These are phyloP conservation scores for Indri indri DNA, from an alignment of 2,113 vertebrate genomes.

Conservation along the genomic window DNA sequence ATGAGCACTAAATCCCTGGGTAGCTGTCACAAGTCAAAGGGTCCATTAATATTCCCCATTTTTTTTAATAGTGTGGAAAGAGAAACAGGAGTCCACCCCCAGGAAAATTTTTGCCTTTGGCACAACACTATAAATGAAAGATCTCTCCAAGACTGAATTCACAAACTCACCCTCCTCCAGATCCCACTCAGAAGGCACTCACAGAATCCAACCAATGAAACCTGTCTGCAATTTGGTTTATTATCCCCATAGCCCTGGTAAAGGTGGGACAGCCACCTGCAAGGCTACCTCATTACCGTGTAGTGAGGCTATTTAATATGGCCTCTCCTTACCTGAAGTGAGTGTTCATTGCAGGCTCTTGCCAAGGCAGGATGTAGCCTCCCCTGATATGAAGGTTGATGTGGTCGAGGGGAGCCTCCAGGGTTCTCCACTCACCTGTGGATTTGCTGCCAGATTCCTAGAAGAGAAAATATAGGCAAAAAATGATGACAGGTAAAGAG, in stretches of 20 bases:
- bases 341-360: constrained; percentile 83
- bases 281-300: rapidly evolving
- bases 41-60: not conserved
- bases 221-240: not conserved
- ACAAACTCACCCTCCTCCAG: not conserved
- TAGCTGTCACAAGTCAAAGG: not conserved
- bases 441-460: constrained; percentile 64
- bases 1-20: not conserved
- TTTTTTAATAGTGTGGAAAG: not conserved
- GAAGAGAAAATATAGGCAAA: not conserved
- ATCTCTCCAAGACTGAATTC: not conserved
- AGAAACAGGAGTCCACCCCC: not conserved
- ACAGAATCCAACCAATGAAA: not conserved
- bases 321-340: constrained; percentile 67
- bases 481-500: not conserved
- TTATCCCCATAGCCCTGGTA: not conserved
- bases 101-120: not conserved
- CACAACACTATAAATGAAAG: not conserved
- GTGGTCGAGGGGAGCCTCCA: constrained; percentile 79
- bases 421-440: not conserved
- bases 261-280: not conserved
- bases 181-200: not conserved
- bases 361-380: constrained; percentile 86
- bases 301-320: not conserved
- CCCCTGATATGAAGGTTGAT: constrained; percentile 87